Base-by-base conservation (phyloP, 2,797 vertebrate genomes). In the Coccyzus lansbergi region DNA sequence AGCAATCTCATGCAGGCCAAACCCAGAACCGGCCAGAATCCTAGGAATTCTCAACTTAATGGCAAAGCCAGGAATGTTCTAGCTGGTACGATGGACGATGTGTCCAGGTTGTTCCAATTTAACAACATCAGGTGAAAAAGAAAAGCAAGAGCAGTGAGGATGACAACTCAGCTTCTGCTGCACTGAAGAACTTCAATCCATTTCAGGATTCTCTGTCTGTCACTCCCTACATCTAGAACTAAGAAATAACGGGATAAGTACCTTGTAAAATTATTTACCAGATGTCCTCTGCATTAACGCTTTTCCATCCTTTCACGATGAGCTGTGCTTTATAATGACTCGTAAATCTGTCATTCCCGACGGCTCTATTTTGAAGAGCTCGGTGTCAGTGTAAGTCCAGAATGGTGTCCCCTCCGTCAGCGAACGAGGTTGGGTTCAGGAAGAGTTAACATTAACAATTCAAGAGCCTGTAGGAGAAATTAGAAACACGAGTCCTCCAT, bases 361-460 rank as follows among this genome's bases (percentile, higher is more conserved):
- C 93, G 79, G 64, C 86, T 16, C 4, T 60, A n/a, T 80, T 89
- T 94, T 93, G 93, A 93, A 63, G 63, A 85, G 74, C 51, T 69
- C 53, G 69, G 90, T 68, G 44, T 68, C 86, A 51, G 44, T 65
- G 80, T 48, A 48, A 31, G 68, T 49, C 67, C 91, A 84, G 94
- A 95, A 95, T 68, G 44, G 89, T 81, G 76, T 78, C 74, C 74
- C 86, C 44, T 88, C 81, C 91, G 64, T 88, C 88, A 83, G 92
- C 91, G 95, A 95, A 95, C 90, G 91, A 93, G 92, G 64, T 71
- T 93, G 93, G 71, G 91, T 97, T 97, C 93, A 91, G 81, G 92
- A 94, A 91, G 96, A 97, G 96, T 94, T 96, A 96, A 96, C 94
- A 96, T 96, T 97, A 97, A 96, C 95, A 95, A 86, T 94, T 96